A percentile compares a stretch with the other conserved stretches of the same genome.
These are phyloP conservation scores for Tapirus indicus DNA, from an alignment of 2,797 vertebrate genomes.

Conservation along the genomic window DNA sequence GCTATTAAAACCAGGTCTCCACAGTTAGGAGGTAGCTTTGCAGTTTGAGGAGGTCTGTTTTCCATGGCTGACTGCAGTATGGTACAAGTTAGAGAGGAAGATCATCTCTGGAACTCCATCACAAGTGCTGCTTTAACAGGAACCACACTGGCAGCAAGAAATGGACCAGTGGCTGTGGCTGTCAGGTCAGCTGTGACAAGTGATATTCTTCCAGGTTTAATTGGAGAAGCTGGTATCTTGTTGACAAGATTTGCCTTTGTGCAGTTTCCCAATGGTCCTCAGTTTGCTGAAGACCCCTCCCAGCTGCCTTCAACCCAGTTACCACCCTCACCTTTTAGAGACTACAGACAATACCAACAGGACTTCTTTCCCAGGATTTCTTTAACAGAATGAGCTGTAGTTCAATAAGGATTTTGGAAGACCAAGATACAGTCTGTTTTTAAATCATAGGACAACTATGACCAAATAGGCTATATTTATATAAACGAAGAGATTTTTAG, in stretches of 20 bases:
- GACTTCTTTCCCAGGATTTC: accelerated
- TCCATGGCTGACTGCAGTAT: conserved; percentile 96
- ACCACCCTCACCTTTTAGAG: conserved; percentile 89
- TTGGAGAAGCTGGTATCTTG: conserved; percentile 95
- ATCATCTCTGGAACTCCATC: conserved; percentile 96
- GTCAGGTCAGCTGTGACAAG: conserved; percentile 95
- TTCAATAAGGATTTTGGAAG: conserved; percentile 38
- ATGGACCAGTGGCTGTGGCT: conserved; percentile 94
- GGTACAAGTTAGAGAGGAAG: conserved; percentile 94
- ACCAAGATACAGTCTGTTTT: not conserved
- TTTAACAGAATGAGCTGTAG: not conserved
- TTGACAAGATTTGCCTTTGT: conserved; percentile 94
- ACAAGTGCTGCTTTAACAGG: conserved; percentile 96
- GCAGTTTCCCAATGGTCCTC: conserved; percentile 94
- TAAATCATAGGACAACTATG: not conserved
- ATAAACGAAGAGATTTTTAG: conserved; percentile 35
- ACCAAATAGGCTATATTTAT: not conserved
- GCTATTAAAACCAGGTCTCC: conserved; percentile 94
- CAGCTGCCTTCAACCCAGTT: conserved; percentile 88
- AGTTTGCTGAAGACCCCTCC: conserved; percentile 92
- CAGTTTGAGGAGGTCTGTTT: conserved; percentile 95
- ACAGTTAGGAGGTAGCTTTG: conserved; percentile 95
- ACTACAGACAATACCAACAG: conserved; percentile 95
- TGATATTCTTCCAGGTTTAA: conserved; percentile 94
- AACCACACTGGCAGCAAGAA: conserved; percentile 95